Base-by-base conservation (phyloP, 2,888 invertebrate genomes). In the Criorhina ranunculi region DNA sequence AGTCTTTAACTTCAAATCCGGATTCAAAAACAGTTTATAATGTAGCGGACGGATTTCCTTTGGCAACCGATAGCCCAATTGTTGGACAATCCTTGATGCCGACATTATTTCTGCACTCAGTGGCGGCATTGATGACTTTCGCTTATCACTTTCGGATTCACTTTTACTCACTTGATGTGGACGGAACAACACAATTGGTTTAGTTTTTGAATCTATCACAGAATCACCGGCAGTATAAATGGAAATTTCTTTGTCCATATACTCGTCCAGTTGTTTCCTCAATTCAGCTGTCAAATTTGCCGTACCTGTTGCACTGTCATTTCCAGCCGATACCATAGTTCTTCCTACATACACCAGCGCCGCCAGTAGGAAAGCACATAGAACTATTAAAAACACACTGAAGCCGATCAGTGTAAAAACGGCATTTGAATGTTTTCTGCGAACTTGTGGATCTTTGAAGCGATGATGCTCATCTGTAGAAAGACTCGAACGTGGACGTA, bases 1-100 rank as follows among this genome's bases (percentile, higher is more conserved):
- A 0, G 91, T 92, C 37, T 94, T 94, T n/a, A 91, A 91, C 11
- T 92, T 91, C 59, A 96, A 92, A 89, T 95, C 92, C 0, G 96
- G 95, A 70, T 93, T 92, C 66, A 96, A 90, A 12, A 92, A 93
- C 5, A 96, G 89, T 69, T 95, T 94, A 88, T 96, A 96, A 76
- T 93, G 93, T 2, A 93, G 85, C 0, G 96, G 95, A 12, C 91
- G 90, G 0, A 95, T 92, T 57, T 93, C 92, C 7, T 91, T 90
- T 0, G 95, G 94, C 59, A 96, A 91, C 46, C 95, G 93, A 86
- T 92, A 93, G 12, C 90, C 88, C 49, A 93, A 78, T 44, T 91
- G 90, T 0, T 90, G 82, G 15, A 91, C 85, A 9, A 90, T 86
- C 76, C 91, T 91, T 15, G 91, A 92, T n/a, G 90, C 88, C 31